phyloP scores from a whole-genome alignment of 1,140 invertebrate species.

The Sycophila sp. region DNA sequence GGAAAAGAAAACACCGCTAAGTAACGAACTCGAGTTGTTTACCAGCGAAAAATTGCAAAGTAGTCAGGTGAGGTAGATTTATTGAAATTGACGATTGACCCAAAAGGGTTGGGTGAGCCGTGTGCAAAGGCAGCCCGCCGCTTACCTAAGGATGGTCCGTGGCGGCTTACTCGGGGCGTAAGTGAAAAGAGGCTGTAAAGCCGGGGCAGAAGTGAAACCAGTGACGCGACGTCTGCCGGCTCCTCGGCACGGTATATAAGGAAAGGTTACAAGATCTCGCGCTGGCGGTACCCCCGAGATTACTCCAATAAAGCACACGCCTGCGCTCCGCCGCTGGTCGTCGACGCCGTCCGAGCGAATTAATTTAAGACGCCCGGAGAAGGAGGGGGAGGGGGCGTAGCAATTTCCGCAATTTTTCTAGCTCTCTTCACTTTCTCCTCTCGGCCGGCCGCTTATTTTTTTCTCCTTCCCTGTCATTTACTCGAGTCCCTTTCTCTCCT shows the following conservation, averaged over 20 bases:
- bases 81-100: not conserved
- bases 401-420: slow-evolving; percentile 59
- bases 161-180: slow-evolving; percentile 1
- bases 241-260: slow-evolving; percentile 28
- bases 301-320: slow-evolving; percentile 45
- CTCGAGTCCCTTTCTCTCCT: slow-evolving; percentile 22
- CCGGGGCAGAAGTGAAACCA: too few relatives aligned
- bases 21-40: too few relatives aligned
- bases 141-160: not conserved
- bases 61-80: too few relatives aligned
- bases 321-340: slow-evolving; percentile 34
- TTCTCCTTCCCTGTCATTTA: slow-evolving; percentile 17
- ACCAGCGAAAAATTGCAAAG: too few relatives aligned
- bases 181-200: slow-evolving; percentile 36
- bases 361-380: slow-evolving; percentile 58
- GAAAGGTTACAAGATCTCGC: slow-evolving; percentile 1
- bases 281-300: slow-evolving; percentile 33
- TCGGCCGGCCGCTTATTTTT: slow-evolving; percentile 37
- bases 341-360: slow-evolving; percentile 50
- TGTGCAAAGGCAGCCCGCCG: too few relatives aligned
- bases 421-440: slow-evolving; percentile 38
- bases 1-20: too few relatives aligned
- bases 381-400: too few relatives aligned
- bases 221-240: too few relatives aligned
- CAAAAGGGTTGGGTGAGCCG: not conserved